These are phyloP conservation scores for Deroplatys truncata DNA, from an alignment of 2,888 invertebrate genomes.

Conservation along the genomic window DNA sequence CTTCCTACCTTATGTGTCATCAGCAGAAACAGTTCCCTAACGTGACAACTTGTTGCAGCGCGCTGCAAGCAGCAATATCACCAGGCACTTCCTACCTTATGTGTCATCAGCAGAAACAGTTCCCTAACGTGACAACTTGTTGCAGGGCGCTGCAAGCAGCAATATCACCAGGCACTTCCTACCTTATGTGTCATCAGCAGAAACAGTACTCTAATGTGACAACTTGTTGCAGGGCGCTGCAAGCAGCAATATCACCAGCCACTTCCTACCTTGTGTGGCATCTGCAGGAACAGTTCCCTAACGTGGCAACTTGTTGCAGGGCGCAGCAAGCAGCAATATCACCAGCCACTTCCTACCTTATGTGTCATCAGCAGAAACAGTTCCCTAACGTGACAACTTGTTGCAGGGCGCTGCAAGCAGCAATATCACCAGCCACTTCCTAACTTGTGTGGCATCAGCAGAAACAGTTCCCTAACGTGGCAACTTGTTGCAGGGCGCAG, in stretches of 20 bases:
- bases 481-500: constrained; percentile 57
- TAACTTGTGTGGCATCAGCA: constrained; percentile 58
- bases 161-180: constrained; percentile 70
- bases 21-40: too few relatives aligned
- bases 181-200: too few relatives aligned
- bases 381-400: background rate
- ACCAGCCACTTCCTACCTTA: constrained; percentile 65
- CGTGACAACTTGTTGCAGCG: constrained; percentile 48
- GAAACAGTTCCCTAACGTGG: too few relatives aligned
- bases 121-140: constrained; percentile 2
- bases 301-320: constrained; percentile 44
- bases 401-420: constrained; percentile 69
- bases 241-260: constrained; percentile 71
- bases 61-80: constrained; percentile 72
- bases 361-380: too few relatives aligned
- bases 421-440: constrained; percentile 67
- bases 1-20: too few relatives aligned
- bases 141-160: constrained; percentile 69
- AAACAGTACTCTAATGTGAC: too few relatives aligned
- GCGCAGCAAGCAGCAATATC: constrained; percentile 75
- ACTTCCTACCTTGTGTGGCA: constrained; percentile 61
- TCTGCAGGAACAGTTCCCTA: too few relatives aligned
- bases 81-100: constrained; percentile 66
- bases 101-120: too few relatives aligned
- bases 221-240: constrained; percentile 60